Conservation (phyloP, 64 coral and sea anemone species). For the Porites australiensis region DNA sequence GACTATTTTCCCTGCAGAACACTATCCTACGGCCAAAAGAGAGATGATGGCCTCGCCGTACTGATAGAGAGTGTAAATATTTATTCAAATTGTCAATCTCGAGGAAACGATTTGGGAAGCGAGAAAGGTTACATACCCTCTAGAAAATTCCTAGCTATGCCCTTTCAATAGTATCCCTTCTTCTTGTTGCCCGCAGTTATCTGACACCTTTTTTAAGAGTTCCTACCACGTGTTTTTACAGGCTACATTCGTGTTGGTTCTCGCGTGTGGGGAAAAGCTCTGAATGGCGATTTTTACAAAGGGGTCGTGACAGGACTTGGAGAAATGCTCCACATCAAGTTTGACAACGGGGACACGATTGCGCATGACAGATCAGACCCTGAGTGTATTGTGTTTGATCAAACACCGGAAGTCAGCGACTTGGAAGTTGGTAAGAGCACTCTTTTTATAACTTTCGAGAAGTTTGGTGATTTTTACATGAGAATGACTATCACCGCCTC, state of each 20-base stretch:
- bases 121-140: too few species aligned
- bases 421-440: conserved; percentile 78
- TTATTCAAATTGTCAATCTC: too few species aligned
- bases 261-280: conserved; percentile 91
- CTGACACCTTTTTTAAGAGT: too few species aligned
- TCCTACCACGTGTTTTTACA: conserved; percentile 8
- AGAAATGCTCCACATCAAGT: conserved; percentile 98
- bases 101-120: too few species aligned
- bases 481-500: too few species aligned
- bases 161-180: background rate
- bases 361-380: conserved; percentile 90
- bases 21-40: too few species aligned
- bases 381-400: conserved; percentile 98
- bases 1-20: too few species aligned
- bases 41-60: too few species aligned
- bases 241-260: conserved; percentile 97
- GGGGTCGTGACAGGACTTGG: conserved; percentile 93
- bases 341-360: conserved; percentile 97
- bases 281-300: conserved; percentile 99
- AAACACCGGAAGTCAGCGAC: conserved; percentile 83
- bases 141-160: background rate
- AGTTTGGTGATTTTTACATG: too few species aligned
- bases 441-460: background rate
- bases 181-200: too few species aligned
- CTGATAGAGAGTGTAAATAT: too few species aligned